Percentiles rank a stretch among this genome's conserved stretches.
phyloP scores from a whole-genome alignment of 2,797 vertebrate genomes.

The Peromyscus melanophrys region DNA sequence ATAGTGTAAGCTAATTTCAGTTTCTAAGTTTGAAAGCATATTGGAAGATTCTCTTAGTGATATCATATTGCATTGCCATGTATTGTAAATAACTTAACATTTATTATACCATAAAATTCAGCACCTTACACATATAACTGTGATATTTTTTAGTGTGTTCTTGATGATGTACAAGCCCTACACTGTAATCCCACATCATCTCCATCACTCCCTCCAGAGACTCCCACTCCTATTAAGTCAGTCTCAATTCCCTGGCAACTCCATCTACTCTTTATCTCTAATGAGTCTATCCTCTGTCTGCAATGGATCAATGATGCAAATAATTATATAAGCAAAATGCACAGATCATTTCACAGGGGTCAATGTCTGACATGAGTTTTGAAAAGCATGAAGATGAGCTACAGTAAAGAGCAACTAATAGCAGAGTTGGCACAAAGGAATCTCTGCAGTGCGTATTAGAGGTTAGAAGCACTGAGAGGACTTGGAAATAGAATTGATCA shows the following conservation, averaged over 20 bases:
- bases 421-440: neutral
- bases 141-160: neutral
- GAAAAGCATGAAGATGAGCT: neutral
- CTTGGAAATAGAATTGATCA: neutral
- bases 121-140: neutral
- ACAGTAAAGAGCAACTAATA: neutral
- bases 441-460: neutral
- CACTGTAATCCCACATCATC: neutral
- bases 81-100: neutral
- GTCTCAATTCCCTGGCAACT: neutral
- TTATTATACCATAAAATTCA: neutral
- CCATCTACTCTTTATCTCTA: neutral
- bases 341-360: conserved; percentile 43
- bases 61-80: neutral
- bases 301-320: conserved; percentile 19
- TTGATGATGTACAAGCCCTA: neutral
- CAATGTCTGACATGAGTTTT: neutral
- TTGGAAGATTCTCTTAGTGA: neutral
- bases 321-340: conserved; percentile 24
- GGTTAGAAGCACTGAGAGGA: neutral
- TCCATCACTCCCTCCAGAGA: neutral
- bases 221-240: neutral
- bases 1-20: neutral
- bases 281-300: neutral
- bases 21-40: neutral